These are phyloP conservation scores for Glaucidium brasilianum DNA, from an alignment of 2,113 vertebrate species.

Conservation along the genomic window DNA sequence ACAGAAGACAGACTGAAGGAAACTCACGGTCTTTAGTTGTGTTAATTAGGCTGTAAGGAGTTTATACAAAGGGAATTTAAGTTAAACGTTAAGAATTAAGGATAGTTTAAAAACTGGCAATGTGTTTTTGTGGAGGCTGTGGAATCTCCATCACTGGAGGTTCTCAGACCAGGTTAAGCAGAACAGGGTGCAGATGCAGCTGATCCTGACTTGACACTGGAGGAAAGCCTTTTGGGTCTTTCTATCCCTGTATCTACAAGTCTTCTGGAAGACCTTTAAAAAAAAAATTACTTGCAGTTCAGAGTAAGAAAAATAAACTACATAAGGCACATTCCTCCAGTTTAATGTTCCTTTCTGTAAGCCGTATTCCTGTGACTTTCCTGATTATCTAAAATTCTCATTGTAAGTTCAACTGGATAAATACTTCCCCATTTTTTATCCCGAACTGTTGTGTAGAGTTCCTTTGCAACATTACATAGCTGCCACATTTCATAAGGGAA, in stretches of 20 bases:
- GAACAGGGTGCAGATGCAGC: not conserved
- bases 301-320: not conserved
- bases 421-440: not conserved
- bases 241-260: not conserved
- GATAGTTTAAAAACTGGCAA: not conserved
- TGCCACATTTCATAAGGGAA: slow-evolving; percentile 29
- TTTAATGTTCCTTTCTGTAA: slow-evolving; percentile 6
- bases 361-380: slow-evolving; percentile 4
- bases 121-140: not conserved
- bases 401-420: slow-evolving; percentile 5
- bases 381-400: slow-evolving; percentile 32
- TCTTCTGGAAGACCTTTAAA: not conserved
- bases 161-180: not conserved
- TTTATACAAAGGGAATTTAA: not conserved
- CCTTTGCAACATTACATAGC: not conserved
- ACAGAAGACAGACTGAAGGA: not conserved
- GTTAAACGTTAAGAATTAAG: not conserved
- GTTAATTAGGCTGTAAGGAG: not conserved
- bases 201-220: not conserved
- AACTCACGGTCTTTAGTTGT: not conserved
- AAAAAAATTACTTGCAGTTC: not conserved
- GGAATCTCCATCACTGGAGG: not conserved
- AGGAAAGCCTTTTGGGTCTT: not conserved
- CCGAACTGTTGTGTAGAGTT: not conserved
- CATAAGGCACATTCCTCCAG: not conserved